A percentile compares a stretch with the other conserved stretches of the same genome.
Conservation (phyloP, 1,140 invertebrate genomes). For the Vanessa atalanta region DNA sequence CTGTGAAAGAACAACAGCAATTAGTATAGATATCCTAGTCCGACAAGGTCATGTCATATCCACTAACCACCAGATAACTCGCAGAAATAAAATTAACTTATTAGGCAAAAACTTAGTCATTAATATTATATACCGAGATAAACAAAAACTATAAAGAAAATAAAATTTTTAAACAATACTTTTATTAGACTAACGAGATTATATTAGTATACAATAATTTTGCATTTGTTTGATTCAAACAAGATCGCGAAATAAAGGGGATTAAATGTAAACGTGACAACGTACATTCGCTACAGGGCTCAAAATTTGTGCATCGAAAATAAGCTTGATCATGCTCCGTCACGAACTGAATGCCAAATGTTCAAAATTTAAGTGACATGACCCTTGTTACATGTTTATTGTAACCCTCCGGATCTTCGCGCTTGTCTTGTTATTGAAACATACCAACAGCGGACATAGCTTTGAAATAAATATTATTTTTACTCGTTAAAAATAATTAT, state of each 20-base stretch:
- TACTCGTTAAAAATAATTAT: no score
- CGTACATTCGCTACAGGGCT: constrained; percentile 47
- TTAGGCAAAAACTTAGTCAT: no score
- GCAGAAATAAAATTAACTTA: no score
- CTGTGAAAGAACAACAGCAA: no score
- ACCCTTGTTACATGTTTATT: constrained; percentile 54
- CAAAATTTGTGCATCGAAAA: constrained; percentile 68
- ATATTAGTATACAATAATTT: constrained; percentile 14
- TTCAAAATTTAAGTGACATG: constrained; percentile 65
- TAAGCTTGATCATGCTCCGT: constrained; percentile 74
- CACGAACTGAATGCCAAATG: constrained; percentile 73
- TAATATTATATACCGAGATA: no score
- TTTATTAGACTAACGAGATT: no score
- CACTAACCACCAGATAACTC: no score
- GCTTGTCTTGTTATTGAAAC: constrained; percentile 6
- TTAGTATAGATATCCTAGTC: no score
- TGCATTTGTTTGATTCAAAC: constrained; percentile 47
- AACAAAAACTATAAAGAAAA: no score
- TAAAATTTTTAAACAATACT: no score
- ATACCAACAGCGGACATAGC: no score
- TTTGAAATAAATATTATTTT: neutral
- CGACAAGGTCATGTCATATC: no score
- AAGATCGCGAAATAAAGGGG: constrained; percentile 44
- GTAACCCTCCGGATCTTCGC: constrained; percentile 31
- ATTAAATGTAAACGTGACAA: constrained; percentile 69